Percentiles rank a stretch among this genome's conserved stretches.
Evolutionary conservation across 2,797 vertebrate species (phyloP).

Genomic region (Karalla daura): DNA sequence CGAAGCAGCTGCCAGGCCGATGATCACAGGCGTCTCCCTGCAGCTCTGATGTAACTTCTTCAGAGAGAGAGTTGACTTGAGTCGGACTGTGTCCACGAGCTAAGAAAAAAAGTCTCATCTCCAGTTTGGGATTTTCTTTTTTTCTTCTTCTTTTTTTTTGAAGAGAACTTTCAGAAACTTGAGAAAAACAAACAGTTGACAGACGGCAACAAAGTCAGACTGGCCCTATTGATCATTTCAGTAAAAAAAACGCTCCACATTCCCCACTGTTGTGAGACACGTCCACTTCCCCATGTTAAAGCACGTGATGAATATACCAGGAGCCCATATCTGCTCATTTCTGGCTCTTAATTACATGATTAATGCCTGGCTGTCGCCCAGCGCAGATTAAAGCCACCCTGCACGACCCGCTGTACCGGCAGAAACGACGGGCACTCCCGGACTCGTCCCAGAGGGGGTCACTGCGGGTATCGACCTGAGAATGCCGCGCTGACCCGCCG

Average conservation of each 20-base stretch:
- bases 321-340: conserved; percentile 8
- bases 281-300: conserved; percentile 1
- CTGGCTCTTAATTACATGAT: conserved; percentile 49
- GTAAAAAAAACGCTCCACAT: not conserved
- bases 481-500: conserved; percentile 54
- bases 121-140: not conserved
- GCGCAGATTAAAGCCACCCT: conserved; percentile 44
- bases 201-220: not conserved
- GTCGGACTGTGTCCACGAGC: not conserved
- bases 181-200: not conserved
- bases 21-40: not conserved
- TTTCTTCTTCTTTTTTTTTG: not conserved
- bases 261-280: too few relatives aligned
- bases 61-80: not conserved
- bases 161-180: conserved; percentile 1
- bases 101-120: not conserved
- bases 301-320: conserved; percentile 12
- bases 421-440: conserved; percentile 23
- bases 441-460: conserved; percentile 36
- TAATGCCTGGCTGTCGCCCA: conserved; percentile 28
- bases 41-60: conserved; percentile 4
- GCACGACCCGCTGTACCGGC: conserved; percentile 8
- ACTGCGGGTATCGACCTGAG: conserved; percentile 51
- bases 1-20: not conserved
- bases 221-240: not conserved